Conservation (phyloP, 1,140 invertebrate species). For the Agrypnia vestita region DNA sequence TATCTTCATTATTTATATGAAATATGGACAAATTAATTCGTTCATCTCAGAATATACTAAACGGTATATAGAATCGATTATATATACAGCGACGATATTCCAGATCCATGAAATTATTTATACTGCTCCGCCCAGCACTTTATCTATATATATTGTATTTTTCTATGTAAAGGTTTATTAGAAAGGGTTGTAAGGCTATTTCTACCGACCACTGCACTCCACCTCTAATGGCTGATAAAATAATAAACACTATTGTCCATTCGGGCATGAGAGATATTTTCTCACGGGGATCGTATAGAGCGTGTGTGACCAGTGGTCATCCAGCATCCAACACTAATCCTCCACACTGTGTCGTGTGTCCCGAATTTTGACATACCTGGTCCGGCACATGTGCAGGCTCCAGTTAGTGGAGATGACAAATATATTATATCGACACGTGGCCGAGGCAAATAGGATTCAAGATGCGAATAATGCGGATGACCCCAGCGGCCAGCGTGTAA, state of each 20-base stretch:
- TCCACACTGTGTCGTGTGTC: slow-evolving; percentile 1
- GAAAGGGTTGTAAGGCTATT: too few species aligned
- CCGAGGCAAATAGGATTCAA: slow-evolving; percentile 15
- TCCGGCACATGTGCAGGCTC: background rate
- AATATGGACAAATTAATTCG: too few species aligned
- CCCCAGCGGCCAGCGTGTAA: too few species aligned
- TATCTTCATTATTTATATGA: too few species aligned
- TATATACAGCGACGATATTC: too few species aligned
- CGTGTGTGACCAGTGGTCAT: slow-evolving; percentile 26
- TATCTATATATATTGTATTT: background rate
- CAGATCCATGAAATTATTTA: too few species aligned
- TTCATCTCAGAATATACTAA: too few species aligned
- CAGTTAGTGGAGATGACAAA: slow-evolving; percentile 15
- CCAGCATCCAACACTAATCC: background rate
- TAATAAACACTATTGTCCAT: background rate
- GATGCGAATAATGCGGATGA: background rate
- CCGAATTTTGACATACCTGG: slow-evolving; percentile 14
- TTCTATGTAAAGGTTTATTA: background rate
- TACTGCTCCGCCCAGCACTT: background rate
- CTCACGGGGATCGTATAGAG: background rate
- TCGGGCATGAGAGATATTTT: background rate
- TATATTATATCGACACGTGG: background rate
- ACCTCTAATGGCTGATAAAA: background rate
- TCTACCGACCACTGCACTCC: too few species aligned
- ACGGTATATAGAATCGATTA: too few species aligned